Conservation (phyloP, 1,140 invertebrate species). For the Metaphire vulgaris region DNA sequence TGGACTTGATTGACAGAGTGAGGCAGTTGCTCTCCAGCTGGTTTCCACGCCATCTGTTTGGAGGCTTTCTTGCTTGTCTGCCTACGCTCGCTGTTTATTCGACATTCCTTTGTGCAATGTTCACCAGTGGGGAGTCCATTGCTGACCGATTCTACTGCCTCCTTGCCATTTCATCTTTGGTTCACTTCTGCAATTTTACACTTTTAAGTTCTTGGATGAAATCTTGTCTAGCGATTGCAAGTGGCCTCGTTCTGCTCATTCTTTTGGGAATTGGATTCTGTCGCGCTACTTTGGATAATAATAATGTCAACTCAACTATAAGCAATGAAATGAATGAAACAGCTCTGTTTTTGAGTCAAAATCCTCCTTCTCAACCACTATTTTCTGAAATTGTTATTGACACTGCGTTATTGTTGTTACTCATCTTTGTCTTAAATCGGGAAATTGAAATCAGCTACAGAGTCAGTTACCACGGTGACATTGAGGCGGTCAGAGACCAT, state of each 20-base stretch:
- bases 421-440: slow-evolving; percentile 84
- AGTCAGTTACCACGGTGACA: slow-evolving; percentile 83
- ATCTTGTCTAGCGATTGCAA: slow-evolving; percentile 61
- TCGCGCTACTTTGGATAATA: neutral
- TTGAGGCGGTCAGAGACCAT: slow-evolving; percentile 50
- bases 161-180: slow-evolving; percentile 65
- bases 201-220: slow-evolving; percentile 92
- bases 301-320: neutral
- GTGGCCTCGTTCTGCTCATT: slow-evolving; percentile 68
- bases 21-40: slow-evolving; percentile 57
- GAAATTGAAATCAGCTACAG: slow-evolving; percentile 92
- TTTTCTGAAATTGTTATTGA: slow-evolving; percentile 69
- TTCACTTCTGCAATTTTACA: slow-evolving; percentile 89
- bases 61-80: slow-evolving; percentile 72
- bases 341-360: neutral
- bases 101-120: slow-evolving; percentile 62
- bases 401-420: slow-evolving; percentile 67
- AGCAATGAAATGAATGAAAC: neutral
- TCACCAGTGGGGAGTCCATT: neutral
- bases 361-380: too few species aligned
- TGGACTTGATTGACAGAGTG: too few species aligned
- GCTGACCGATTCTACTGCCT: slow-evolving; percentile 57
- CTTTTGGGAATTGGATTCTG: slow-evolving; percentile 49
- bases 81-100: slow-evolving; percentile 74
- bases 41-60: slow-evolving; percentile 80